phyloP scores from a whole-genome alignment of 2,888 invertebrate genomes.

The Cataglyphis altisquamis region DNA sequence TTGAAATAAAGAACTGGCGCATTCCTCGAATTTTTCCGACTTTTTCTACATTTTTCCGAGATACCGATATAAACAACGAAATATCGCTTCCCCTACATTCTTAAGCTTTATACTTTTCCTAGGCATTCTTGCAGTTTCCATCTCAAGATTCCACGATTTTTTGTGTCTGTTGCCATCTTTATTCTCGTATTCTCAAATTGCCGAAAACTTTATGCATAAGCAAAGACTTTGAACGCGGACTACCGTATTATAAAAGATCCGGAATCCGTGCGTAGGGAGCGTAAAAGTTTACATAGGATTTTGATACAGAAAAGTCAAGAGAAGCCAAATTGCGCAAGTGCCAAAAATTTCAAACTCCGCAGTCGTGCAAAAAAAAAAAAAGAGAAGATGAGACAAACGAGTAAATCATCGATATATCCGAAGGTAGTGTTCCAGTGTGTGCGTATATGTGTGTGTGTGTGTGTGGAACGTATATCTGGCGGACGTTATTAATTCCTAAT shows the following conservation, averaged over 20 bases:
- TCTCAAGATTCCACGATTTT: background rate
- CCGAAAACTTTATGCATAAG: background rate
- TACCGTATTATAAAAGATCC: background rate
- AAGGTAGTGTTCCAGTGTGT: background rate
- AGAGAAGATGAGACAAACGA: background rate
- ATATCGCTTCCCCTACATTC: background rate
- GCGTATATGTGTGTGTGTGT: background rate
- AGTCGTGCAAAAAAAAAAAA: background rate
- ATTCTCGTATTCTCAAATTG: slow-evolving; percentile 15
- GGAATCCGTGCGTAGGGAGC: background rate
- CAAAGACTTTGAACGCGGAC: background rate
- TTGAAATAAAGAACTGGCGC: background rate
- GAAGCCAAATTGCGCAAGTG: background rate
- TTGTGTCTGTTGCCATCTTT: background rate
- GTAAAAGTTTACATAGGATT: background rate
- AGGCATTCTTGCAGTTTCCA: background rate
- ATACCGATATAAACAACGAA: background rate
- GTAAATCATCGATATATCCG: background rate
- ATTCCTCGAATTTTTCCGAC: background rate
- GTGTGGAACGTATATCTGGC: background rate
- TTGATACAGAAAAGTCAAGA: background rate
- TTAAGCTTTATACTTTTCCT: slow-evolving; percentile 9
- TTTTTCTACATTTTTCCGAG: background rate
- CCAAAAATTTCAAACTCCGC: background rate
- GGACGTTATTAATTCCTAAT: slow-evolving; percentile 35